phyloP scores from a whole-genome alignment of 2,888 invertebrate genomes.

The Sarcophaga subvicina region DNA sequence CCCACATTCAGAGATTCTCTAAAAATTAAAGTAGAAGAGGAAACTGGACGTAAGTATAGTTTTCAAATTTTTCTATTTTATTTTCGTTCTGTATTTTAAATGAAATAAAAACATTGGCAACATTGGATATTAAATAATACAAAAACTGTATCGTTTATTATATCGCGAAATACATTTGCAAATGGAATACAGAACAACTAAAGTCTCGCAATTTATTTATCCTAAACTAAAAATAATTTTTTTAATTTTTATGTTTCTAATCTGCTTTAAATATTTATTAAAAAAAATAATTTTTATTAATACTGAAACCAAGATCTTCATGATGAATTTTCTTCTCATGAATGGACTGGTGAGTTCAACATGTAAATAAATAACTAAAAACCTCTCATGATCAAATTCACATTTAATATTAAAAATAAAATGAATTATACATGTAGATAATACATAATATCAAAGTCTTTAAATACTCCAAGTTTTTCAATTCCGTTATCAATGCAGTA shows the following conservation, averaged over 20 bases:
- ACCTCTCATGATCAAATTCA: too few relatives aligned
- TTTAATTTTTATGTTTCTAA: background rate
- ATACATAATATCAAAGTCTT: background rate
- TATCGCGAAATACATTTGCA: too few relatives aligned
- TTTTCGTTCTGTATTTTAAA: conserved; percentile 24
- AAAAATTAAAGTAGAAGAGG: conserved; percentile 88
- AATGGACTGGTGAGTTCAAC: conserved; percentile 80
- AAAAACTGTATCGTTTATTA: too few relatives aligned
- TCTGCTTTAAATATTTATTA: background rate
- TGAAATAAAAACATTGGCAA: conserved; percentile 19
- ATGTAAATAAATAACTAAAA: background rate
- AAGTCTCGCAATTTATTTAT: background rate
- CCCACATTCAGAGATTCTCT: conserved; percentile 89
- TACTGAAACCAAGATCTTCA: conserved; percentile 77
- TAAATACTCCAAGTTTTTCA: too few relatives aligned
- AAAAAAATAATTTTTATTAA: conserved; percentile 35
- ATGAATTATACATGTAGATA: background rate
- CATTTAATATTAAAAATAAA: background rate
- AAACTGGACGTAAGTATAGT: conserved; percentile 87
- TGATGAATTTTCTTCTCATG: conserved; percentile 80
- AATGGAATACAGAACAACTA: too few relatives aligned
- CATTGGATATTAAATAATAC: too few relatives aligned
- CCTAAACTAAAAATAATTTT: background rate
- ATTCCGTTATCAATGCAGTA: too few relatives aligned
- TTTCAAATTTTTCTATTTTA: background rate